These are phyloP conservation scores for Cephus pygmeus DNA, from an alignment of 2,888 invertebrate species.

Conservation along the genomic window DNA sequence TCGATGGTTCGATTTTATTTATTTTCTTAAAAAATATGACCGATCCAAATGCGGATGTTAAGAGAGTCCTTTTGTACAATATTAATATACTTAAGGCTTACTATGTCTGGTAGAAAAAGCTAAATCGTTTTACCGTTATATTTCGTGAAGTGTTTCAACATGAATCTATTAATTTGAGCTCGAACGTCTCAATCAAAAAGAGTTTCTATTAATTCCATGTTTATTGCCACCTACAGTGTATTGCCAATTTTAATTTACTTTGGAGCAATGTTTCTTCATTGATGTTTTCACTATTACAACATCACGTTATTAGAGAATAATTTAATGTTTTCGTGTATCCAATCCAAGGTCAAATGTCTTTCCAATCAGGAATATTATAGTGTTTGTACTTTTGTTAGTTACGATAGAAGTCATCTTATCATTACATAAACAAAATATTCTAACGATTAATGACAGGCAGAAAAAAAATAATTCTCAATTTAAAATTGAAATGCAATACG, in stretches of 20 bases:
- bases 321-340: neutral
- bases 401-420: neutral
- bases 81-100: slow-evolving; percentile 18
- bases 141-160: neutral
- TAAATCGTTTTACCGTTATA: slow-evolving; percentile 12
- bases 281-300: neutral
- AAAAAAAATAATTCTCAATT: neutral
- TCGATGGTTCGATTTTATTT: slow-evolving; percentile 6
- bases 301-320: neutral
- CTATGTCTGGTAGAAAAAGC: neutral
- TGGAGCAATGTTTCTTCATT: neutral
- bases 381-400: neutral
- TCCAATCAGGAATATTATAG: neutral
- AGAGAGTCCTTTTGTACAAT: slow-evolving; percentile 7
- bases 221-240: neutral
- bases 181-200: neutral
- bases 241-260: neutral
- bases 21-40: slow-evolving; percentile 12
- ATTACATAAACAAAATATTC: neutral
- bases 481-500: neutral
- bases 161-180: neutral
- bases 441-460: neutral
- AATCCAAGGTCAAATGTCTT: neutral
- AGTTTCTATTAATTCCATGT: neutral
- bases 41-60: neutral